Conservation (phyloP, 2,113 vertebrate species). For the Tiliqua scincoides region DNA sequence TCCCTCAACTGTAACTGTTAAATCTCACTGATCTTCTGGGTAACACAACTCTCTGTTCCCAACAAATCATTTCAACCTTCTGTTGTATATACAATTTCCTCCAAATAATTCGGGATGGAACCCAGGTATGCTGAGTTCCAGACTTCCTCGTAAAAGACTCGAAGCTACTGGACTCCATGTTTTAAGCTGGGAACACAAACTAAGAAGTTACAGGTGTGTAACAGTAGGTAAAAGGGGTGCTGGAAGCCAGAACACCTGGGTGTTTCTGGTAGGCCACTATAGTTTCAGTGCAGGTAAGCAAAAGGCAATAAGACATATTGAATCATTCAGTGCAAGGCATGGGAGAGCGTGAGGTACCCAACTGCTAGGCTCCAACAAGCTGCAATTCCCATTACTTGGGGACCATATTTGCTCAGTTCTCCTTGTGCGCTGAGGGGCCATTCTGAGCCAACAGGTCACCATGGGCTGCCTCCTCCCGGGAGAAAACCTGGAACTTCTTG, state of each 20-base stretch:
- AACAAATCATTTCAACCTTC: background rate
- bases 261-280: background rate
- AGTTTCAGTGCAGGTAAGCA: background rate
- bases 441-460: background rate
- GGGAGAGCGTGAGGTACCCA: background rate
- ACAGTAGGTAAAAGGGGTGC: background rate
- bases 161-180: background rate
- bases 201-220: background rate
- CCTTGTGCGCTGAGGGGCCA: background rate
- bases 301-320: background rate
- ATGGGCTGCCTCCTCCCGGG: constrained; percentile 55
- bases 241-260: background rate
- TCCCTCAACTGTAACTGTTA: background rate
- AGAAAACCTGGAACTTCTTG: constrained; percentile 81
- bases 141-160: too few species aligned
- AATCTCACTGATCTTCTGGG: background rate
- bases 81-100: background rate
- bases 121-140: background rate
- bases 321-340: background rate
- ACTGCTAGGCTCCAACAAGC: background rate
- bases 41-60: too few species aligned
- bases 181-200: background rate
- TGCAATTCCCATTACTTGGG: background rate
- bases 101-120: background rate
- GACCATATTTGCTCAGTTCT: background rate